Evolutionary conservation across 2,113 vertebrate species (phyloP).

Genomic region (Symphodus melops): DNA sequence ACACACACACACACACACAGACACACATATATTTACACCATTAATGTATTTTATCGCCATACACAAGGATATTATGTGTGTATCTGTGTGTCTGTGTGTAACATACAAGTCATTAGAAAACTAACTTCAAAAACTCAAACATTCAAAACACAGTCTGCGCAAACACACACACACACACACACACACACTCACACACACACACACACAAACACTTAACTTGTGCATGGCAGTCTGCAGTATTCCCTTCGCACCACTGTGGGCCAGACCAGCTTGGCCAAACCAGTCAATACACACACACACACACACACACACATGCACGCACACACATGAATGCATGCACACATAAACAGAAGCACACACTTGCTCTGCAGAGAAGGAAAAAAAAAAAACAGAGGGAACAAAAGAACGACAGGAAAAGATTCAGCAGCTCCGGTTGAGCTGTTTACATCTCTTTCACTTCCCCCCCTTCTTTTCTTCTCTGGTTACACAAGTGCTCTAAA

Average conservation of each 20-base stretch:
- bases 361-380: constrained; percentile 37
- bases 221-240: constrained; percentile 20
- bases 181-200: constrained; percentile 1
- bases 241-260: constrained; percentile 14
- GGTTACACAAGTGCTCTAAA: constrained; percentile 29
- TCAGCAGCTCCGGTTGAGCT: constrained; percentile 19
- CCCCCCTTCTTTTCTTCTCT: background rate
- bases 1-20: constrained; percentile 14
- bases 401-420: constrained; percentile 44
- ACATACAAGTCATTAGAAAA: constrained; percentile 3
- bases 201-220: background rate
- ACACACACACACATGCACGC: background rate
- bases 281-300: constrained; percentile 2
- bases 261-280: constrained; percentile 19
- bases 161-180: background rate
- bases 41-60: too few species aligned
- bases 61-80: background rate
- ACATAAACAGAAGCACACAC: constrained; percentile 25
- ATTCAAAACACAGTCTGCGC: constrained; percentile 13
- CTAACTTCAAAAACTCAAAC: constrained; percentile 1
- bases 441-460: constrained; percentile 5
- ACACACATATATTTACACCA: constrained; percentile 6
- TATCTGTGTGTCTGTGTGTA: constrained; percentile 1
- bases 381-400: constrained; percentile 32
- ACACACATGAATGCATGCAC: constrained; percentile 6